A percentile compares a stretch with the other conserved stretches of the same genome.
Conservation (phyloP, 1,140 invertebrate genomes). For the Apis dorsata region DNA sequence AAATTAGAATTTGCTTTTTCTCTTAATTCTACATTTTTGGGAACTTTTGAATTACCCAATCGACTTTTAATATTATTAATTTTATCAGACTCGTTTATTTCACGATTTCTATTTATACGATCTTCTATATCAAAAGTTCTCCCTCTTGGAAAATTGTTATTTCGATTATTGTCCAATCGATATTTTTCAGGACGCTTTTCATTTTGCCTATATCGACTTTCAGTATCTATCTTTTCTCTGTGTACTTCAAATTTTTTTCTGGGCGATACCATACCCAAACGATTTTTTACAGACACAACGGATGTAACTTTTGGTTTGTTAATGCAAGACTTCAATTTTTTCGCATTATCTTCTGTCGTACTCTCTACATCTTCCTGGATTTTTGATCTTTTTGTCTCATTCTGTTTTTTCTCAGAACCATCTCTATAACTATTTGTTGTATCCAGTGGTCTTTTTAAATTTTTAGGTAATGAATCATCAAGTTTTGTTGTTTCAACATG, state of each 20-base stretch:
- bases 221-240: constrained; percentile 47
- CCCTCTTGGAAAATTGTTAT: constrained; percentile 50
- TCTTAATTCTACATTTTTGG: constrained; percentile 47
- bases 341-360: constrained; percentile 45
- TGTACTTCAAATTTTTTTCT: constrained; percentile 71
- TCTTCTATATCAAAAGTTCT: constrained; percentile 51
- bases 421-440: constrained; percentile 13
- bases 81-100: constrained; percentile 47
- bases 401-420: constrained; percentile 41
- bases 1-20: constrained; percentile 46
- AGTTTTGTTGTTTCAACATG: constrained; percentile 20
- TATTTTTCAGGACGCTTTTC: constrained; percentile 62
- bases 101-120: constrained; percentile 51
- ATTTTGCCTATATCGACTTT: constrained; percentile 45
- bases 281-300: constrained; percentile 75
- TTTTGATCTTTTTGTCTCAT: constrained; percentile 53
- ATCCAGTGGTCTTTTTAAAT: constrained; percentile 52
- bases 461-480: background rate
- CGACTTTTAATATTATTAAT: constrained; percentile 63
- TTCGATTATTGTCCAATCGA: constrained; percentile 44
- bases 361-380: constrained; percentile 48
- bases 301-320: constrained; percentile 76
- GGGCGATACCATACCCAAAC: constrained; percentile 65
- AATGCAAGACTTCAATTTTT: constrained; percentile 71
- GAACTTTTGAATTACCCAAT: constrained; percentile 55